Evolutionary conservation across 2,888 invertebrate species (phyloP), one percentile per base, ranked within the genome.

Genomic region (Ariolimax columbianus): DNA sequence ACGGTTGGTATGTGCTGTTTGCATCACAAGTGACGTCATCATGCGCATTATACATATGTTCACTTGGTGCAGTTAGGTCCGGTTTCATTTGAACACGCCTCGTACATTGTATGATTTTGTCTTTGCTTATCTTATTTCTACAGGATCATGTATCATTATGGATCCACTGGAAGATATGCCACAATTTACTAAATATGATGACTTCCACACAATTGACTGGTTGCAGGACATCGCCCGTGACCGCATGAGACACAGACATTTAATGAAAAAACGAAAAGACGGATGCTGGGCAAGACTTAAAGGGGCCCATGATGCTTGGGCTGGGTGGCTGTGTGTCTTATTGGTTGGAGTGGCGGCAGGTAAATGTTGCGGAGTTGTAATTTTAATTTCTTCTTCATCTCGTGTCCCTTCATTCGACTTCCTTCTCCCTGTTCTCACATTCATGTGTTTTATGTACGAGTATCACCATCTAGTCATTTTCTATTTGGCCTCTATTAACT

Each of bases 201-300:
- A 99, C 95, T 99, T 99, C 94, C 99, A 99, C 95, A 99, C 99
- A 23, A 99, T 99, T 93, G 99, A 99, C 94, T 99, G 99, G 99
- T 97, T 99, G 94, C 95, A 99, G 73, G 99, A 99, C 94, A 97
- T 99, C 91, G 98, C 99, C 2, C 95, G 98, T 77, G 99, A 99
- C 95, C 97, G 99, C n/a, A 97, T 98, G 97, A 96, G 98, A 84
- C 99, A 99, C 95, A 96, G 98, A 59, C 93, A 94, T 90, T 96
- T 98, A 40, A 97, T 97, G 93, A 97, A 97, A 94, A 93, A 93
- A 86, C 97, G 97, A 93, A 91, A 92, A 66, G 97, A 98, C 93
- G 98, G 98, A 1, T 95, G 97, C 90, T 97, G 97, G 96, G 97
- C 97, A 94, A 95, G 97, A 87, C 96, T 99, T 84, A 97, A 97